Evolutionary conservation across 1,140 invertebrate genomes (phyloP).

Genomic region (Drosophila albomicans): DNA sequence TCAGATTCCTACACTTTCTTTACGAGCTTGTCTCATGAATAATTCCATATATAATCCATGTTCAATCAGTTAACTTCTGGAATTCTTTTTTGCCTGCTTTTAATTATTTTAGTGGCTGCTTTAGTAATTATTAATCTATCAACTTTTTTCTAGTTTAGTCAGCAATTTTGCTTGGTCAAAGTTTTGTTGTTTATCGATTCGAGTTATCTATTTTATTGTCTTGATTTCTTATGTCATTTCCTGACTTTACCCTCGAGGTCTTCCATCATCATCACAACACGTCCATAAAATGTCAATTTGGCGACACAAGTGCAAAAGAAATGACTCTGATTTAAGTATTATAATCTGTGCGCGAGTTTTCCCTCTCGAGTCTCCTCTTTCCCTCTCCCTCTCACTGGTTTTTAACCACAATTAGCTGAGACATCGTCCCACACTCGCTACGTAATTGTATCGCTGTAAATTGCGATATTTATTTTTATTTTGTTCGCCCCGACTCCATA

Average conservation of each 20-base stretch:
- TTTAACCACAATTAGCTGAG: slow-evolving; percentile 53
- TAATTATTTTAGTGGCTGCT: neutral
- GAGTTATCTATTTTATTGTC: neutral
- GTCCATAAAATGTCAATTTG: slow-evolving; percentile 76
- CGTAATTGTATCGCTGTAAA: slow-evolving; percentile 30
- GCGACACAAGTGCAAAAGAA: slow-evolving; percentile 11
- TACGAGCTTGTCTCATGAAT: neutral
- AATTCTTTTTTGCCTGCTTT: neutral
- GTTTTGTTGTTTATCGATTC: neutral
- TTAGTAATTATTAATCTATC: neutral
- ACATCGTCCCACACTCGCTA: slow-evolving; percentile 45
- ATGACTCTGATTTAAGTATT: slow-evolving; percentile 19
- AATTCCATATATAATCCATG: neutral
- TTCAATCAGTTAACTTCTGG: neutral
- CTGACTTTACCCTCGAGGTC: neutral
- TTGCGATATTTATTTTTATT: slow-evolving; percentile 44
- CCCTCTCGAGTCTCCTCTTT: neutral
- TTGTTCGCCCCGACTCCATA: slow-evolving; percentile 64
- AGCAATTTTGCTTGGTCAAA: neutral
- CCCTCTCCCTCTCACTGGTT: slow-evolving; percentile 19
- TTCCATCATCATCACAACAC: slow-evolving; percentile 55
- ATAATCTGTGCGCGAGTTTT: slow-evolving; percentile 3
- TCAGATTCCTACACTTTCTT: neutral
- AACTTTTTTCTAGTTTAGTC: neutral
- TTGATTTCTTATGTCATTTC: slow-evolving; percentile 5